phyloP scores from a whole-genome alignment of 2,888 invertebrate genomes.

The Cheilosia scutellata region DNA sequence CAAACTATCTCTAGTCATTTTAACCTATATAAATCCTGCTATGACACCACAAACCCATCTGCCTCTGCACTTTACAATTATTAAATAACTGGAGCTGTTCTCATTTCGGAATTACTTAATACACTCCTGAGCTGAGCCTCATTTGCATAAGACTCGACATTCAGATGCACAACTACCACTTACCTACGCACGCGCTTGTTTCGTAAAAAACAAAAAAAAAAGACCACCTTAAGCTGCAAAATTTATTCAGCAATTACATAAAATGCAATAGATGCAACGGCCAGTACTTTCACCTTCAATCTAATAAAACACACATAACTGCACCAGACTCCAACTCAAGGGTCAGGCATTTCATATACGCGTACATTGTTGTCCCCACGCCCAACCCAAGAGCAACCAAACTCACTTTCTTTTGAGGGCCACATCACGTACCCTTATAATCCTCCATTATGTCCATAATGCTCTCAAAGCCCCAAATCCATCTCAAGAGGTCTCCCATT shows the following conservation, averaged over 20 bases:
- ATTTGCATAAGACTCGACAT: neutral
- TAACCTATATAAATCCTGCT: neutral
- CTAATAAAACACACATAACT: constrained; percentile 22
- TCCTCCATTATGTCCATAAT: constrained; percentile 29
- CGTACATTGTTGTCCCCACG: constrained; percentile 5
- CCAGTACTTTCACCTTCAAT: constrained; percentile 25
- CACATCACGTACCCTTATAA: constrained; percentile 46
- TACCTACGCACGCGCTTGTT: neutral
- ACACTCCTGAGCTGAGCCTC: neutral
- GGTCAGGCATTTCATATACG: constrained; percentile 4
- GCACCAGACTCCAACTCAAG: constrained; percentile 18
- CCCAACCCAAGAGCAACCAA: constrained; percentile 25
- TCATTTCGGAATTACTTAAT: neutral
- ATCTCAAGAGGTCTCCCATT: constrained; percentile 50
- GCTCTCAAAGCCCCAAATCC: constrained; percentile 16
- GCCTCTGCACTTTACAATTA: neutral
- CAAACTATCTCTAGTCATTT: neutral
- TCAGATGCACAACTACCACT: neutral
- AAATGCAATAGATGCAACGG: constrained; percentile 1
- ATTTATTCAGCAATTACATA: constrained; percentile 10
- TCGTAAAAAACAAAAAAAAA: neutral
- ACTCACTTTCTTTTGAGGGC: constrained; percentile 58
- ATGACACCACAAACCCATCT: neutral
- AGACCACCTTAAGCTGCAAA: neutral
- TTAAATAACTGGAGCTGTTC: neutral